A percentile compares a stretch with the other conserved stretches of the same genome.
phyloP scores from a whole-genome alignment of 53 echinoderm and acorn worm species.

The Apostichopus leukothele region DNA sequence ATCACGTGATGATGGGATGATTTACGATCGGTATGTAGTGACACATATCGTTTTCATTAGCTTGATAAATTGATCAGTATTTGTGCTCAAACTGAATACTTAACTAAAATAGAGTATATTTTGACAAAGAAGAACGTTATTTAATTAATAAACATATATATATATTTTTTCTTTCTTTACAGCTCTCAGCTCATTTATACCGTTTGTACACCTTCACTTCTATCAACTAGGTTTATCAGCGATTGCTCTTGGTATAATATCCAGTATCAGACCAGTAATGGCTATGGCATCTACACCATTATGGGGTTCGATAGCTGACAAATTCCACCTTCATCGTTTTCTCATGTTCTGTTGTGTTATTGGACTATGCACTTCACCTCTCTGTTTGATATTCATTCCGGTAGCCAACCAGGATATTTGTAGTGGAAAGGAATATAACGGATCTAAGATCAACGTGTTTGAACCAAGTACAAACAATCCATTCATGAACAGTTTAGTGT shows the following conservation, averaged over 20 bases:
- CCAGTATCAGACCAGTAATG: conserved; percentile 21
- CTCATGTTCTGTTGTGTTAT: not conserved
- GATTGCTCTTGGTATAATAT: not conserved
- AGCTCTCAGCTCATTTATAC: not conserved
- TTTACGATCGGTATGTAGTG: no score
- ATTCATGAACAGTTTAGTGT: no score
- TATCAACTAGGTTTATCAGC: conserved; percentile 19
- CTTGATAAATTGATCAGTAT: no score
- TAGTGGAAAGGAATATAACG: no score
- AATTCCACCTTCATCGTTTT: conserved; percentile 9
- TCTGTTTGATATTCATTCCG: not conserved
- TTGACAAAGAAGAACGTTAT: no score
- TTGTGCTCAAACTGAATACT: no score
- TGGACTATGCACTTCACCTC: not conserved
- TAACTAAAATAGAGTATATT: no score
- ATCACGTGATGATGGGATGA: no score
- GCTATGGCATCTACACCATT: conserved; percentile 6
- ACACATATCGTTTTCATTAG: no score
- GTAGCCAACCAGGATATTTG: not conserved
- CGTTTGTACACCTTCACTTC: conserved; percentile 5
- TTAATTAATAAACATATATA: no score
- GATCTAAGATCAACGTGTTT: no score
- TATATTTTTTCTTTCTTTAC: not conserved
- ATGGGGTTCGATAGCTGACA: conserved; percentile 15
- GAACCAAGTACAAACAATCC: no score